phyloP scores from a whole-genome alignment of 2,113 vertebrate genomes.

The human region GRCh38 chr3:188017501-188018000 shows the following conservation, averaged over 20 bases:
- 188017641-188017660: background rate
- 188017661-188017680: background rate
- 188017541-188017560: background rate
- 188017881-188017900: background rate
- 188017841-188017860: background rate
- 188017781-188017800: background rate
- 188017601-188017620: background rate
- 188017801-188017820: background rate
- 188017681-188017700: background rate
- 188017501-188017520: background rate
- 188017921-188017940: background rate
- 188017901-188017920: background rate
- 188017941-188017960: background rate
- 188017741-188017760: background rate
- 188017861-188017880: background rate
- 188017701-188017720: background rate
- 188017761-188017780: background rate
- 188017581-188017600: background rate
- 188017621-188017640: background rate
- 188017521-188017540: background rate
- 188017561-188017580: background rate
- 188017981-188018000: background rate
- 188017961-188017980: background rate
- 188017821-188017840: background rate
- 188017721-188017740: background rate